A percentile compares a stretch with the other conserved stretches of the same genome.
phyloP scores from a whole-genome alignment of 2,888 invertebrate species.

The Ptychoptera contaminata region DNA sequence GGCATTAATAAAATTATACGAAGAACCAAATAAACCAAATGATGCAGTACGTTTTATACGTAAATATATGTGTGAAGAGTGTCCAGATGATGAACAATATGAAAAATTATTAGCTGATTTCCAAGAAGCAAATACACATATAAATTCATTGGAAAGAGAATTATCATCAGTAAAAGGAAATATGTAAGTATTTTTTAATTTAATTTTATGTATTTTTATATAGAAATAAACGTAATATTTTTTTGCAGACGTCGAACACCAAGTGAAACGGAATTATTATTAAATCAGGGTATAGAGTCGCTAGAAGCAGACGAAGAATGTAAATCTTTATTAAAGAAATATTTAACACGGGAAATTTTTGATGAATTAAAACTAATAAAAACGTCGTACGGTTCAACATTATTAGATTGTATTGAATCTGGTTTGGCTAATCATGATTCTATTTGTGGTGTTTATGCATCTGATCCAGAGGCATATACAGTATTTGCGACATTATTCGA shows the following conservation, averaged over 20 bases:
- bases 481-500: constrained; percentile 46
- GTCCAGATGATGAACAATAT: constrained; percentile 8
- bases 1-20: constrained; percentile 9
- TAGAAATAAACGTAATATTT: neutral
- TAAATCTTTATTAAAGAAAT: constrained; percentile 44
- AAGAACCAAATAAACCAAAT: constrained; percentile 7
- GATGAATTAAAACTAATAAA: constrained; percentile 36
- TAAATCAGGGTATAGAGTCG: constrained; percentile 35
- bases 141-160: constrained; percentile 23
- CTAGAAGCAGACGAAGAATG: constrained; percentile 35
- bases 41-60: constrained; percentile 8
- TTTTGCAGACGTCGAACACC: constrained; percentile 23
- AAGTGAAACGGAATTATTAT: constrained; percentile 27
- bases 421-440: constrained; percentile 48
- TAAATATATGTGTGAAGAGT: constrained; percentile 5
- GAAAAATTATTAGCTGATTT: constrained; percentile 15
- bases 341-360: constrained; percentile 37
- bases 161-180: constrained; percentile 19
- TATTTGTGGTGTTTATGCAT: constrained; percentile 45
- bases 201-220: neutral
- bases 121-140: constrained; percentile 21
- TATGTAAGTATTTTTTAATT: constrained; percentile 17
- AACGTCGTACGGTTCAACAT: constrained; percentile 38
- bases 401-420: constrained; percentile 45
- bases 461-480: constrained; percentile 48